These are phyloP conservation scores for Spizaetus ornatus DNA, from an alignment of 2,113 vertebrate genomes.

Conservation along the genomic window DNA sequence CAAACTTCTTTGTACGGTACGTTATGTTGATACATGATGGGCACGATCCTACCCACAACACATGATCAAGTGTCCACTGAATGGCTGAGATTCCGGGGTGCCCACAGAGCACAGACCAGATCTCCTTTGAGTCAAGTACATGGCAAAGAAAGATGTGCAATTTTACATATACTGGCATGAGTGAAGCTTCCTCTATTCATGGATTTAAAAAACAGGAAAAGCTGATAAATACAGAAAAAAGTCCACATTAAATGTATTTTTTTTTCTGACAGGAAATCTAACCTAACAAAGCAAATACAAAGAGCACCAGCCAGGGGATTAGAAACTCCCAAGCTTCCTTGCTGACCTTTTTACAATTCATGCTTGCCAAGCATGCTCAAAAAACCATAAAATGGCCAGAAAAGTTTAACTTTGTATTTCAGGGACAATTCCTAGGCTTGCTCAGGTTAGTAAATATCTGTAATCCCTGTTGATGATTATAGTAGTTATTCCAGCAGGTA, in stretches of 20 bases:
- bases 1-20: not conserved
- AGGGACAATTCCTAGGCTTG: not conserved
- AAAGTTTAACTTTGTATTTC: not conserved
- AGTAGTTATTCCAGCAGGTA: not conserved
- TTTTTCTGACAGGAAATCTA: not conserved
- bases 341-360: not conserved
- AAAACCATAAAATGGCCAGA: not conserved
- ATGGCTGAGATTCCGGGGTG: not conserved
- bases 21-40: rapidly evolving
- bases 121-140: not conserved
- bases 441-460: not conserved
- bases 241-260: not conserved
- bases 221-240: not conserved
- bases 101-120: not conserved
- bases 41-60: not conserved
- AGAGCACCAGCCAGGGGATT: not conserved
- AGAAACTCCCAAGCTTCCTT: not conserved
- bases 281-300: not conserved
- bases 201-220: not conserved
- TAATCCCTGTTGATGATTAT: not conserved
- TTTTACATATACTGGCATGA: not conserved
- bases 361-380: not conserved
- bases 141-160: not conserved
- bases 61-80: rapidly evolving
- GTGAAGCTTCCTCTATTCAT: not conserved